Conservation (phyloP, 1,140 invertebrate genomes). For the Drusus annulatus region DNA sequence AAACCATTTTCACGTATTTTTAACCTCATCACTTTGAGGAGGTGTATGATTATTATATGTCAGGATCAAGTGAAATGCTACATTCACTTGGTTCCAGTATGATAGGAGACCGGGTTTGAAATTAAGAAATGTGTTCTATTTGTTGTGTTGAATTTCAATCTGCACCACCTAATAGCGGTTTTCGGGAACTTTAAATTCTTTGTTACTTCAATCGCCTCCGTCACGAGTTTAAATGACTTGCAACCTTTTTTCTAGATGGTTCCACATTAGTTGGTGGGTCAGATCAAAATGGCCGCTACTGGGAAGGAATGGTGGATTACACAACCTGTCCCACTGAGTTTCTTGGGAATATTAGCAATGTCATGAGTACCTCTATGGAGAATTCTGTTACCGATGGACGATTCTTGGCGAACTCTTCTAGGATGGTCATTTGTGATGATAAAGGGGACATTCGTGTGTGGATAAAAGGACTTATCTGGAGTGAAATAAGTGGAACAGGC, state of each 20-base stretch:
- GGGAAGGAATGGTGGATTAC: slow-evolving; percentile 65
- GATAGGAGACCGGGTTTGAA: too few species aligned
- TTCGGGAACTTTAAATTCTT: too few species aligned
- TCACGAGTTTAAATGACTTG: neutral
- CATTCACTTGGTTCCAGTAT: too few species aligned
- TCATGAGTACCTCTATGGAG: slow-evolving; percentile 60
- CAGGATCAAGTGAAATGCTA: too few species aligned
- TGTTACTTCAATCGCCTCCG: too few species aligned
- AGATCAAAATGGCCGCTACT: slow-evolving; percentile 67
- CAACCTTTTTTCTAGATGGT: slow-evolving; percentile 62
- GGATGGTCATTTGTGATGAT: slow-evolving; percentile 67
- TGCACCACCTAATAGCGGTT: too few species aligned
- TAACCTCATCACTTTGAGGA: too few species aligned
- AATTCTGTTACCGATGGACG: slow-evolving; percentile 66
- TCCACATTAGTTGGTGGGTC: slow-evolving; percentile 65
- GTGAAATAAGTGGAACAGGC: slow-evolving; percentile 59
- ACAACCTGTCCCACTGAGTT: slow-evolving; percentile 59
- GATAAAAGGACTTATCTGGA: slow-evolving; percentile 60
- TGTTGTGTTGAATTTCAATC: too few species aligned
- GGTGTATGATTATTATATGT: too few species aligned
- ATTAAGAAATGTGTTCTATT: too few species aligned
- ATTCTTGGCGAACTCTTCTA: slow-evolving; percentile 64
- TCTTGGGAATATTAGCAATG: slow-evolving; percentile 54
- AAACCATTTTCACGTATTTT: too few species aligned
- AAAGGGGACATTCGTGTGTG: slow-evolving; percentile 66